phyloP scores from a whole-genome alignment of 2,113 vertebrate genomes.

The Mohoua ochrocephala region DNA sequence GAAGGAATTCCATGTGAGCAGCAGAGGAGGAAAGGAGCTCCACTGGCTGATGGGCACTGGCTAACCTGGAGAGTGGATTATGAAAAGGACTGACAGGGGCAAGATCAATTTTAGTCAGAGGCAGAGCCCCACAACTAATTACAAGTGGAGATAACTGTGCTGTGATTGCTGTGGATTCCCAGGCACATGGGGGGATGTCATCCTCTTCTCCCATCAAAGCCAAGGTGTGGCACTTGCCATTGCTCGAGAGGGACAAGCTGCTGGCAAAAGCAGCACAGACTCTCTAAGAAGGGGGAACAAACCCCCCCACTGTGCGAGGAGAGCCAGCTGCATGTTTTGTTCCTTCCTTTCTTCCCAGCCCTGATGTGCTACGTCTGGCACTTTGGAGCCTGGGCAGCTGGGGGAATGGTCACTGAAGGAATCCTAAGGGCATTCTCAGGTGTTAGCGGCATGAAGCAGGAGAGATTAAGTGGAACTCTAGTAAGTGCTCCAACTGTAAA shows the following conservation, averaged over 20 bases:
- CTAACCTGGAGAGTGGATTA: background rate
- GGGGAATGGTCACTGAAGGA: background rate
- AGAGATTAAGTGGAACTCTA: background rate
- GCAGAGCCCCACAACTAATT: background rate
- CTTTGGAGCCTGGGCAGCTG: background rate
- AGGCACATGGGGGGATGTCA: background rate
- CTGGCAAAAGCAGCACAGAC: background rate
- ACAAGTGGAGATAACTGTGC: background rate
- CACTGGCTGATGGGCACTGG: background rate
- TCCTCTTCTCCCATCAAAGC: background rate
- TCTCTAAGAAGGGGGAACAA: background rate
- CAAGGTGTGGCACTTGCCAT: background rate
- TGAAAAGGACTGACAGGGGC: background rate
- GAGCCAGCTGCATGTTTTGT: background rate
- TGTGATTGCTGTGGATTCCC: background rate
- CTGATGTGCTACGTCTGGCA: background rate
- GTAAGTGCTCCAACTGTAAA: background rate
- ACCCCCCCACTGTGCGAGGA: no score
- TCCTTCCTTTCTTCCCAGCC: background rate
- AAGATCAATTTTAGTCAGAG: background rate
- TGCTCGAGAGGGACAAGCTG: background rate
- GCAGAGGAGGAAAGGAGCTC: background rate
- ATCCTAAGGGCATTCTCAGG: background rate
- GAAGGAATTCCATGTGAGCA: background rate
- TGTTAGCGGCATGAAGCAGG: background rate